Evolutionary conservation across 2,113 vertebrate genomes (phyloP), one percentile per base, ranked within the genome.

Genomic region (Cathartes aura): DNA sequence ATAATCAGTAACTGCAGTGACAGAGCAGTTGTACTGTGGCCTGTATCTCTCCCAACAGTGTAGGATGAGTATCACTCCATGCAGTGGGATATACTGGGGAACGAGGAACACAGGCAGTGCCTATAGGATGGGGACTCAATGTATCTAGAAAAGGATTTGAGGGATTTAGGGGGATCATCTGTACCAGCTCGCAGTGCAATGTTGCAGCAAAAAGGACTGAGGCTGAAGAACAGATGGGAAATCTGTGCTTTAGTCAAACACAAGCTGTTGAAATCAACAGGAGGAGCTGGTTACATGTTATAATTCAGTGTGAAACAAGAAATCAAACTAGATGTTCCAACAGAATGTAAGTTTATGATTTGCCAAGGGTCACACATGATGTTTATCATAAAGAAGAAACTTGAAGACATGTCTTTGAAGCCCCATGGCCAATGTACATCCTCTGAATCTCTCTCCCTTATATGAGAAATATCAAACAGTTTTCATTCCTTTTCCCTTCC

Each of bases 221-320:
- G 87, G 76, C 60, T 91, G 88, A 91, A 64, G 92, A 96, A 87
- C 93, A 94, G 96, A 97, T 92, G 97, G 97, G 92, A 87, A 80
- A 88, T 95, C 66, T 86, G 87, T 82, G 82, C 87, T 74, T 73
- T 80, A 95, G 87, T 90, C 90, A 96, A 95, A 93, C 87, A 95
- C 96, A 94, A 94, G 90, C 95, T 97, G 96, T 91, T 58, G 74
- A 72, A 80, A 53, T 91, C 82, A 82, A 85, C 93, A 85, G 92
- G 87, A 92, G 53, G 58, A 95, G 73, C 73, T 88, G 85, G 87
- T 94, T 52, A n/a, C 66, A 80, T 32, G 29, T 64, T 90, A n/a
- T 45, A 88, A 90, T 90, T 92, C 96, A 36, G 47, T 73, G 85
- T 95, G 90, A 93, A 75, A 76, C 87, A 76, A 85, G 87, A 93